Conservation (phyloP, 2,888 invertebrate species). For the Pinctada fucata region DNA sequence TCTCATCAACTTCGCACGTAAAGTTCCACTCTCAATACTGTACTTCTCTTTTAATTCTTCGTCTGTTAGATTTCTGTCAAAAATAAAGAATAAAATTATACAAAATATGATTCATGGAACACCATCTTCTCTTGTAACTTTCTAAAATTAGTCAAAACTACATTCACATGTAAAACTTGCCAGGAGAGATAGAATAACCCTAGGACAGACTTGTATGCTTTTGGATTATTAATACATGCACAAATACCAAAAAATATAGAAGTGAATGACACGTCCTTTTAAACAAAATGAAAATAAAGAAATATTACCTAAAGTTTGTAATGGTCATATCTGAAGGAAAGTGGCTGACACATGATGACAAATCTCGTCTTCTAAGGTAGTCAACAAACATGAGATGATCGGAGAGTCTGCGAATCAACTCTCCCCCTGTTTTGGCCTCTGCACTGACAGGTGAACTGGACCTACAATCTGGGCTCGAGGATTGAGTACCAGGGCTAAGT, state of each 20-base stretch:
- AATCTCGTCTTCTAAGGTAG: constrained; percentile 67
- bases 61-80: constrained; percentile 57
- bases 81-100: constrained; percentile 5
- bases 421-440: constrained; percentile 45
- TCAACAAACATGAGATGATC: constrained; percentile 68
- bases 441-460: constrained; percentile 61
- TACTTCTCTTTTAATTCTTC: constrained; percentile 62
- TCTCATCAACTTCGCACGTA: constrained; percentile 58
- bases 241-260: no score
- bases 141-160: no score
- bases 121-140: background rate
- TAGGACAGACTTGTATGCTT: background rate
- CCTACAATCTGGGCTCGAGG: constrained; percentile 34
- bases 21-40: constrained; percentile 59
- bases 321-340: constrained; percentile 74
- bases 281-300: no score
- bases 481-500: constrained; percentile 56
- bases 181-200: background rate
- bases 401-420: constrained; percentile 55
- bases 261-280: no score
- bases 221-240: background rate
- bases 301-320: constrained; percentile 63
- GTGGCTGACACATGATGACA: constrained; percentile 69
- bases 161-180: no score
- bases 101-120: background rate